Evolutionary conservation across 1,140 invertebrate genomes (phyloP), one percentile per base, ranked within the genome.

Genomic region (Drosophila bipectinata): DNA sequence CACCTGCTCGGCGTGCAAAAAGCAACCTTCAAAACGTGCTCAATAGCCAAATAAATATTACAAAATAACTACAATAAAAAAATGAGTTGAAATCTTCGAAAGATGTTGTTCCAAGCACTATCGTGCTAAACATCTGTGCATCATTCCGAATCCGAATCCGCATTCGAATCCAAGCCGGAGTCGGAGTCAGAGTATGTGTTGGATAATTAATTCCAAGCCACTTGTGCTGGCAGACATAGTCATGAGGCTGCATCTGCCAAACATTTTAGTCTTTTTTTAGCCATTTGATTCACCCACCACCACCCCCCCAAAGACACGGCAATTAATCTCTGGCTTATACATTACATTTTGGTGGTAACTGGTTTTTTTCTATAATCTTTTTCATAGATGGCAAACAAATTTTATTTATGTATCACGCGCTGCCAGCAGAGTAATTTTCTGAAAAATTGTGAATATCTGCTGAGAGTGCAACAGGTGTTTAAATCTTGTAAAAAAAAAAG

Each of bases 311-410:
- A 30, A 45, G 45, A 69, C 66, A 80, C 61, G 81, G 77, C 80
- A 72, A 84, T 84, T 77, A 84, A 84, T 84, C 77, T 79, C 49
- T 4, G n/a, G 62, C 66, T 79, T 72, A 84, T 79, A 60, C 72
- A 73, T 54, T 72, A 79, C 51, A 68, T 76, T 84, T 79, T 79
- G 62, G 45, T 59, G 24, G 30, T 53, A 85, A 84, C 80, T 80
- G 67, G 80, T 84, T 84, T 72, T 72, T 54, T 52, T 47, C 44
- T 55, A 57, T 48, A 48, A 47, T 79, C 41, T 55, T 68, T 61
- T 56, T 64, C 44, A 58, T 62, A 10, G 37, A 41, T 64, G 39
- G 69, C 59, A 53, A 44, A 34, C 48, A 48, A 61, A 58, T 66
- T 61, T 84, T 77, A 76, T 79, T 84, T 76, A 83, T 64, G 58